Conservation (phyloP, 2,797 vertebrate species). For the Schizothorax lantsangensis region DNA sequence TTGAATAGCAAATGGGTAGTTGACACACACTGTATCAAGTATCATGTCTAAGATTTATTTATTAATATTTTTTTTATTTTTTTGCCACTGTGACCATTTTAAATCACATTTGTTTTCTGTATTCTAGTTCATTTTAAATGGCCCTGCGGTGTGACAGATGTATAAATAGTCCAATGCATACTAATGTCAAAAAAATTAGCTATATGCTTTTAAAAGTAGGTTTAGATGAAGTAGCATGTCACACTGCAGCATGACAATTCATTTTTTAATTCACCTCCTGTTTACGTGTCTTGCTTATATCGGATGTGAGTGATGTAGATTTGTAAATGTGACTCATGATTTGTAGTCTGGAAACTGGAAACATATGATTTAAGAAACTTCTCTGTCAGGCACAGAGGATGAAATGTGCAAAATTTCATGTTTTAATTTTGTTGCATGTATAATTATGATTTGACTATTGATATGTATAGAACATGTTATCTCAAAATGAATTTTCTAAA, state of each 20-base stretch:
- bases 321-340: slow-evolving; percentile 23
- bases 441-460: background rate
- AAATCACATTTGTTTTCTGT: background rate
- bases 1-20: background rate
- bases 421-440: background rate
- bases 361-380: background rate
- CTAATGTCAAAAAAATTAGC: too few relatives aligned
- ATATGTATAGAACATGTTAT: background rate
- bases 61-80: too few relatives aligned
- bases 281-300: background rate
- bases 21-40: background rate
- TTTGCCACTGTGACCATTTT: background rate
- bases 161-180: background rate
- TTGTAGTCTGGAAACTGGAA: background rate
- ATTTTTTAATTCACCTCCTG: too few relatives aligned
- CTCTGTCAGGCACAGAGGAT: slow-evolving; percentile 25
- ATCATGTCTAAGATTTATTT: background rate
- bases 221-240: too few relatives aligned
- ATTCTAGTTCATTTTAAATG: background rate
- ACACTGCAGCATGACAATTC: too few relatives aligned
- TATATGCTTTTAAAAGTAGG: too few relatives aligned
- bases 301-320: background rate
- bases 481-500: background rate
- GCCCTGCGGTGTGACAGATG: background rate
- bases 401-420: background rate